Conservation (phyloP, 2,797 vertebrate genomes). For the Hylomyscus alleni region DNA sequence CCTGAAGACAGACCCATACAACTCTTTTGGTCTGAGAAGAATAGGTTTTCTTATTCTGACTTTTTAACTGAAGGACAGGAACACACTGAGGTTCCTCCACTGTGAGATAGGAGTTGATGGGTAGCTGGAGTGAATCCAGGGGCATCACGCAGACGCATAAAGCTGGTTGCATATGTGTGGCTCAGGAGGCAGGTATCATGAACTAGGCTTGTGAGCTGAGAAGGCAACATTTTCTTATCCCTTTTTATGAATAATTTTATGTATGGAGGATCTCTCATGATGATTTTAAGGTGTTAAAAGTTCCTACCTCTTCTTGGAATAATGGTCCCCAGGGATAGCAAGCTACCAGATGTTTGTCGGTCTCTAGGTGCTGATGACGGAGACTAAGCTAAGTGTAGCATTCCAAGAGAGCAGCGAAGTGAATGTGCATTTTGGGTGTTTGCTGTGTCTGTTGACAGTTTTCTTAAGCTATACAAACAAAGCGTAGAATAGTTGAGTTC, state of each 20-base stretch:
- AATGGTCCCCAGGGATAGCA: no score
- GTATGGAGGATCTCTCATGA: neutral
- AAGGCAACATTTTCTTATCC: neutral
- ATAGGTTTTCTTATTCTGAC: neutral
- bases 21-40: neutral
- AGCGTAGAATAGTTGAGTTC: neutral
- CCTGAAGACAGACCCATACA: neutral
- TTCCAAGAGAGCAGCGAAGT: neutral
- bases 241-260: neutral
- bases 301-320: neutral
- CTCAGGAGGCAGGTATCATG: neutral
- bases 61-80: neutral
- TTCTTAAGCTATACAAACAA: neutral
- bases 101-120: neutral
- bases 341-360: neutral
- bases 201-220: neutral
- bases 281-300: neutral
- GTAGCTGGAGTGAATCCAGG: neutral
- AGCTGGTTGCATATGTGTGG: neutral
- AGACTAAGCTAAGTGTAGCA: neutral
- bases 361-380: neutral
- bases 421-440: neutral
- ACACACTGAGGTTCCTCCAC: neutral
- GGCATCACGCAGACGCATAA: neutral
- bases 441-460: neutral